These are phyloP conservation scores for Chironomus riparius DNA, from an alignment of 2,888 invertebrate species.

Conservation along the genomic window DNA sequence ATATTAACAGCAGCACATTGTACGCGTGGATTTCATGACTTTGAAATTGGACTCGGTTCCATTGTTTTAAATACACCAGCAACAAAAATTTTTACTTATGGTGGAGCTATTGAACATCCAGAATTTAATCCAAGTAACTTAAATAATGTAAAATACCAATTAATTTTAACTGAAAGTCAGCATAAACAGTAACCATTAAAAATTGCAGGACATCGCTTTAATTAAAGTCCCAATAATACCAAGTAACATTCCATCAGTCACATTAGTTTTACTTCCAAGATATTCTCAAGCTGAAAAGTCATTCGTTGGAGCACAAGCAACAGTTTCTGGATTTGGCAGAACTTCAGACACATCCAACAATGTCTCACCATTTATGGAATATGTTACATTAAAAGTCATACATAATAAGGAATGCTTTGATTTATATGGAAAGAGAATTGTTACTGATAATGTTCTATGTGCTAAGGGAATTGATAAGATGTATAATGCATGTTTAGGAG, in stretches of 20 bases:
- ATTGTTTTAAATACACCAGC: neutral
- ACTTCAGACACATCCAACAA: constrained; percentile 34
- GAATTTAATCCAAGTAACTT: neutral
- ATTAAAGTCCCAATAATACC: constrained; percentile 3
- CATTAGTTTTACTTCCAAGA: constrained; percentile 35
- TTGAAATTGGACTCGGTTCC: constrained; percentile 16
- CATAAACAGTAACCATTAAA: neutral
- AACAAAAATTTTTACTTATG: neutral
- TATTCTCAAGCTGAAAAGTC: constrained; percentile 32
- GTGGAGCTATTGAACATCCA: neutral
- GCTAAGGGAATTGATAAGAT: constrained; percentile 27
- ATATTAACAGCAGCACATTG: constrained; percentile 21
- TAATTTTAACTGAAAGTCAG: neutral
- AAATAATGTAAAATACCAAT: neutral
- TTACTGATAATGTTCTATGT: constrained; percentile 29
- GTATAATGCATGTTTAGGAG: constrained; percentile 30
- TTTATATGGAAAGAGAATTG: constrained; percentile 28
- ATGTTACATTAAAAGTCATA: constrained; percentile 27
- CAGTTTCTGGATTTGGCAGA: constrained; percentile 39
- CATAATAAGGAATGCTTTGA: constrained; percentile 28
- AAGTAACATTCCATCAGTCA: constrained; percentile 33
- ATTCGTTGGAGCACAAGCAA: constrained; percentile 34
- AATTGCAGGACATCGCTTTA: constrained; percentile 8
- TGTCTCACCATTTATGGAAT: constrained; percentile 20
- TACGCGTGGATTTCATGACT: constrained; percentile 1